phyloP scores from a whole-genome alignment of 2,888 invertebrate genomes.

The Hesperia comma region DNA sequence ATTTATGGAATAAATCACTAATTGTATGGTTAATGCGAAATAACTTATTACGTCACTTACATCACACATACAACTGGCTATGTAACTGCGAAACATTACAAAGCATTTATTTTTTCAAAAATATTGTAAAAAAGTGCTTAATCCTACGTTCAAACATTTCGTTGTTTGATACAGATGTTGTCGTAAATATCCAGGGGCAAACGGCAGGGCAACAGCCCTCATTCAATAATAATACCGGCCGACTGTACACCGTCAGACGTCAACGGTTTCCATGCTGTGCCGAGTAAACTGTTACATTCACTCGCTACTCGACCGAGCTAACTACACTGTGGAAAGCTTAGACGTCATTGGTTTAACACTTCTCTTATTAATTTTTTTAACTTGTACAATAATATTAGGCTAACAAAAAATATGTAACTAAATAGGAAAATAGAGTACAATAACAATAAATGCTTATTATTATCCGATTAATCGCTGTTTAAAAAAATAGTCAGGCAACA shows the following conservation, averaged over 20 bases:
- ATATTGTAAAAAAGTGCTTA: slow-evolving; percentile 39
- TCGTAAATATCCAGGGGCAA: slow-evolving; percentile 25
- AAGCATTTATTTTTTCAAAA: slow-evolving; percentile 38
- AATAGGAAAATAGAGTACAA: too few species aligned
- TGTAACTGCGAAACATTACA: slow-evolving; percentile 37
- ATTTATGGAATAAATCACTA: not conserved
- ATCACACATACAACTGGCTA: slow-evolving; percentile 35
- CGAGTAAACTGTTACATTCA: not conserved
- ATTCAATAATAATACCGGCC: too few species aligned
- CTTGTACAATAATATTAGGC: too few species aligned
- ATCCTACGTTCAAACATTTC: slow-evolving; percentile 37
- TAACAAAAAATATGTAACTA: too few species aligned
- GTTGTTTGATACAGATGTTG: slow-evolving; percentile 36
- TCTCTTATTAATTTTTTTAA: too few species aligned
- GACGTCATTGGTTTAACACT: too few species aligned
- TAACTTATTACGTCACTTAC: slow-evolving; percentile 23
- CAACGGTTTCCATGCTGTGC: not conserved
- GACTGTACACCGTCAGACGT: too few species aligned
- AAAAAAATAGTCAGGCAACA: too few species aligned
- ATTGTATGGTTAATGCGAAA: slow-evolving; percentile 36
- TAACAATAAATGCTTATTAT: too few species aligned
- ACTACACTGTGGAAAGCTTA: too few species aligned
- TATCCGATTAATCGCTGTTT: too few species aligned
- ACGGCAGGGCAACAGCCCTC: not conserved
- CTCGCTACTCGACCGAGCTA: too few species aligned